Percentiles rank a stretch among this genome's conserved stretches.
Evolutionary conservation across 2,797 vertebrate species (phyloP).

Genomic region (Moxostoma hubbsi): DNA sequence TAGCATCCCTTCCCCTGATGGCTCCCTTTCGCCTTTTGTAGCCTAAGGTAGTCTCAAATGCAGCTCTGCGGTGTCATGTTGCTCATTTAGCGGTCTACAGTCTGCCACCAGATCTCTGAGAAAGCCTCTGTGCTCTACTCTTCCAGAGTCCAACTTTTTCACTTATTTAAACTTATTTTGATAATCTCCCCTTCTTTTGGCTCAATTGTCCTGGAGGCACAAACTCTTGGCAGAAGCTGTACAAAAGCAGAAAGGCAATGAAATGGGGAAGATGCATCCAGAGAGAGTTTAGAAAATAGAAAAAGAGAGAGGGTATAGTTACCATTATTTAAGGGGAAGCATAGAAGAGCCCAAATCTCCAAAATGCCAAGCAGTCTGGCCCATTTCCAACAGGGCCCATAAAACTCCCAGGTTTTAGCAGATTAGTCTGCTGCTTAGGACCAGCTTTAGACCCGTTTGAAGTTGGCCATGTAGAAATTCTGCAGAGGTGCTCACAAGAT

Average conservation of each 20-base stretch:
- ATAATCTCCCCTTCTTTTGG: conserved; percentile 2
- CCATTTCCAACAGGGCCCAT: conserved; percentile 48
- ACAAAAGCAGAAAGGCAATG: conserved; percentile 43
- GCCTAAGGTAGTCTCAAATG: conserved; percentile 29
- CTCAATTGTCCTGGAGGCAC: conserved; percentile 13
- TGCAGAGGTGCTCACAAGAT: conserved; percentile 22
- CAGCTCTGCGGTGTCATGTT: conserved; percentile 5
- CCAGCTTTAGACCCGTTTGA: conserved; percentile 53
- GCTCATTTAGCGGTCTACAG: background rate
- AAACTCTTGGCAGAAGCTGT: conserved; percentile 38
- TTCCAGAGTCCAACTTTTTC: conserved; percentile 1
- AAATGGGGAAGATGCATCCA: background rate
- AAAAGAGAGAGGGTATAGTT: conserved; percentile 12
- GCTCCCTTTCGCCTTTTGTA: background rate
- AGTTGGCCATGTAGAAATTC: conserved; percentile 46
- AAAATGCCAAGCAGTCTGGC: conserved; percentile 56
- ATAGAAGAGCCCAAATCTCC: conserved; percentile 43
- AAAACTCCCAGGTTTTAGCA: conserved; percentile 60
- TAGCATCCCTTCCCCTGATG: conserved; percentile 8
- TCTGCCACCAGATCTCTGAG: background rate
- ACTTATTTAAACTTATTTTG: conserved; percentile 22
- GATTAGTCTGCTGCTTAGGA: conserved; percentile 60
- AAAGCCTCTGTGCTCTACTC: background rate
- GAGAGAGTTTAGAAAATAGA: background rate
- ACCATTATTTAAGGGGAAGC: conserved; percentile 35